Conservation (phyloP, 2,113 vertebrate genomes). For the Leptobrachium ailaonicum region DNA sequence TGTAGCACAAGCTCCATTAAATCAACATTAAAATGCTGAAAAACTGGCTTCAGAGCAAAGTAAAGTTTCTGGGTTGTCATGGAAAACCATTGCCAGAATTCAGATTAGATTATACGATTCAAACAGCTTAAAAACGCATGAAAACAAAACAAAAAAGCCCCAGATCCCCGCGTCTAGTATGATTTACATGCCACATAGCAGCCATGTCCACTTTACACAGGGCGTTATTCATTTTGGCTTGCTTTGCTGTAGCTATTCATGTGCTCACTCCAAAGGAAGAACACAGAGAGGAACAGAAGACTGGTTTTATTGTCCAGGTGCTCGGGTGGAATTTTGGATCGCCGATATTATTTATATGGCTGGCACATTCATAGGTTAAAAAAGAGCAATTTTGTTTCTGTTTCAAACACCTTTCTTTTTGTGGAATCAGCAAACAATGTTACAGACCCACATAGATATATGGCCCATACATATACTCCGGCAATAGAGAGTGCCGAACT, state of each 20-base stretch:
- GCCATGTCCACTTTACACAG: background rate
- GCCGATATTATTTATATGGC: too few species aligned
- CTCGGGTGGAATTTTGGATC: background rate
- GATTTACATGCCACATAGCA: background rate
- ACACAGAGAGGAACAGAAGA: background rate
- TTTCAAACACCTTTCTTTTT: too few species aligned
- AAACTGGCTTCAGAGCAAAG: too few species aligned
- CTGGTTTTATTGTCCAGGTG: background rate
- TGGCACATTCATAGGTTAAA: too few species aligned
- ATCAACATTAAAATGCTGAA: too few species aligned
- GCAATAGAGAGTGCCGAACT: too few species aligned
- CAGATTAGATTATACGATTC: background rate
- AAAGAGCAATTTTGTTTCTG: too few species aligned
- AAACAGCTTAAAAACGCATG: background rate
- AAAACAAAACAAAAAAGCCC: background rate
- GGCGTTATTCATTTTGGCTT: background rate
- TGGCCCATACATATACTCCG: too few species aligned
- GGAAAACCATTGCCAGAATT: background rate
- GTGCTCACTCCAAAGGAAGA: slow-evolving; percentile 1
- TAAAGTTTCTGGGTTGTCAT: background rate
- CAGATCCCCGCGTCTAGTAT: background rate
- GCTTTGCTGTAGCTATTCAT: background rate
- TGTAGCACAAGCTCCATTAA: too few species aligned
- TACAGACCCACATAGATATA: too few species aligned
- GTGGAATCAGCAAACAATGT: too few species aligned